Percentiles rank a stretch among this genome's conserved stretches.
Evolutionary conservation across 2,888 invertebrate species (phyloP).

Genomic region (Drosophila fungiperda): DNA sequence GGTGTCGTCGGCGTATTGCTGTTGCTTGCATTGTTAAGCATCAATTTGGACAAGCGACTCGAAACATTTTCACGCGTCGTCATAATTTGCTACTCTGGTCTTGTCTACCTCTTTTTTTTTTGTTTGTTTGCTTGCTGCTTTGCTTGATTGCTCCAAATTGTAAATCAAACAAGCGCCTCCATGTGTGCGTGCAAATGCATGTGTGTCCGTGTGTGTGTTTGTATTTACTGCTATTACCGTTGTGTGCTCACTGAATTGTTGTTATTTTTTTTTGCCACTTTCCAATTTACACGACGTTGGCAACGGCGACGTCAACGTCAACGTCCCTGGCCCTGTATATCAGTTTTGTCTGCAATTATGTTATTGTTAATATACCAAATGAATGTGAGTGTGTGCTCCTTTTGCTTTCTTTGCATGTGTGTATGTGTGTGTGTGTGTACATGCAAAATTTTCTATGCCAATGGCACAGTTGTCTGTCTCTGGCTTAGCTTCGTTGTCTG

Average conservation of each 20-base stretch:
- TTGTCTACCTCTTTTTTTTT: constrained; percentile 40
- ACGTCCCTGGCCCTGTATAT: constrained; percentile 54
- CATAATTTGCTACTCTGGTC: constrained; percentile 61
- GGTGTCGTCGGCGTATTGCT: constrained; percentile 30
- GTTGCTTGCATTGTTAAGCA: constrained; percentile 62
- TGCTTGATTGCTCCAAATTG: constrained; percentile 52
- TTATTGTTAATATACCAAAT: constrained; percentile 37
- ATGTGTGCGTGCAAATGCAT: constrained; percentile 48
- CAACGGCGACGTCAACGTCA: constrained; percentile 47
- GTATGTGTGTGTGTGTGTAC: constrained; percentile 23
- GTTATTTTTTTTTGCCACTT: constrained; percentile 58
- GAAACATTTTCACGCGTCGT: constrained; percentile 77
- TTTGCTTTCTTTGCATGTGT: constrained; percentile 27
- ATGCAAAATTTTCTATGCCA: constrained; percentile 77
- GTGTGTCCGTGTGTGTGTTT: constrained; percentile 31
- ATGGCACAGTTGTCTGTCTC: constrained; percentile 65
- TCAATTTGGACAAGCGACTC: constrained; percentile 77
- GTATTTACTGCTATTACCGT: constrained; percentile 52
- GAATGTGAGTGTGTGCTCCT: constrained; percentile 14
- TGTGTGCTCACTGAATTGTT: constrained; percentile 48
- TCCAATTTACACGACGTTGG: constrained; percentile 61
- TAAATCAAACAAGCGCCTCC: constrained; percentile 62
- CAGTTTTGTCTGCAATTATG: constrained; percentile 58
- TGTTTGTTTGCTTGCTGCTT: constrained; percentile 32
- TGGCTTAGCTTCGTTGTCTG: constrained; percentile 38